A percentile compares a stretch with the other conserved stretches of the same genome.
These are phyloP conservation scores for Hemiscyllium ocellatum DNA, from an alignment of 2,113 vertebrate species.

Conservation along the genomic window DNA sequence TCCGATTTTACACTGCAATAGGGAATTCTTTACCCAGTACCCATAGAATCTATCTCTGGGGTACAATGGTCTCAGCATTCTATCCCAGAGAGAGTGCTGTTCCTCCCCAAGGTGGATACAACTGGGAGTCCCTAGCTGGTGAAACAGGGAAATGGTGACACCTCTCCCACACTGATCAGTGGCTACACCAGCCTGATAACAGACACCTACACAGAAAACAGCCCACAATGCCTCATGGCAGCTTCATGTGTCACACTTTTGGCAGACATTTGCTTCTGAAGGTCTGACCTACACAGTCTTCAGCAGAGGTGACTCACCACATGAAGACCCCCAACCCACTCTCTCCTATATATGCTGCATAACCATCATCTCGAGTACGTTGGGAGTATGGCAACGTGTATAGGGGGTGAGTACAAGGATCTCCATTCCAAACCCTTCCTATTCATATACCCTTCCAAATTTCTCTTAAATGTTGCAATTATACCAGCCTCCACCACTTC, in stretches of 20 bases:
- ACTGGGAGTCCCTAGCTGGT: not conserved
- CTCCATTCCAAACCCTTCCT: too few species aligned
- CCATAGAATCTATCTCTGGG: not conserved
- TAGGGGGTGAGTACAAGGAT: not conserved
- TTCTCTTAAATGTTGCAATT: too few species aligned
- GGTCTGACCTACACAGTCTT: not conserved
- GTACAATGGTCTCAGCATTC: not conserved
- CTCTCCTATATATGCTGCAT: not conserved
- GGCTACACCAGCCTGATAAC: not conserved
- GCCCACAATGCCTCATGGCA: not conserved
- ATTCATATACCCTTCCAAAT: too few species aligned
- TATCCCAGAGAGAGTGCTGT: not conserved
- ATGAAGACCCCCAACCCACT: not conserved
- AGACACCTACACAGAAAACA: not conserved
- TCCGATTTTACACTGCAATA: not conserved
- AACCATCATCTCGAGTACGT: not conserved
- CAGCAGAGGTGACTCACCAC: not conserved
- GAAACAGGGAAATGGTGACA: not conserved
- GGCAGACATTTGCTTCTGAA: too few species aligned
- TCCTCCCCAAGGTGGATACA: not conserved
- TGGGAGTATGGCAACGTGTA: not conserved
- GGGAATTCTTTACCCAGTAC: not conserved
- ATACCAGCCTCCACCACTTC: too few species aligned
- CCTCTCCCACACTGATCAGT: not conserved
- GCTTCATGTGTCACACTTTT: not conserved